phyloP scores from a whole-genome alignment of 2,888 invertebrate genomes.

The Synanthedon myopaeformis region DNA sequence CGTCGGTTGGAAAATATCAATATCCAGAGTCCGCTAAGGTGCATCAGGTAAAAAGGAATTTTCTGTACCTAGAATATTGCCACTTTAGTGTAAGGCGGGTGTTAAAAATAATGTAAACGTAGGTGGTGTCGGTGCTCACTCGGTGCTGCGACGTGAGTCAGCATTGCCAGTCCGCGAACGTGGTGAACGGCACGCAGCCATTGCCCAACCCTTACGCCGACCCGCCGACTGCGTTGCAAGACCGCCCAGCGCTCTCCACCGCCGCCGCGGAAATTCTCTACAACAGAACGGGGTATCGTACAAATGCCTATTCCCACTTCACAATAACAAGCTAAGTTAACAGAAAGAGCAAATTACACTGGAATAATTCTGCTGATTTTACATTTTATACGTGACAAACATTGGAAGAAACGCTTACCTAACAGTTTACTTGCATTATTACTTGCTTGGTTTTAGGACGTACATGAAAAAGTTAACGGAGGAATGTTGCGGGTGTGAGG shows the following conservation, averaged over 20 bases:
- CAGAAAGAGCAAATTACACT: too few relatives aligned
- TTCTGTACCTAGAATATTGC: background rate
- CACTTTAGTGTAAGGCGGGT: background rate
- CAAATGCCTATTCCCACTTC: too few relatives aligned
- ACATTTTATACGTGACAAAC: too few relatives aligned
- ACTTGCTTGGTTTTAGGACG: conserved; percentile 20
- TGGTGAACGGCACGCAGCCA: conserved; percentile 67
- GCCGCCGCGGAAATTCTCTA: conserved; percentile 87
- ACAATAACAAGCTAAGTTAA: too few relatives aligned
- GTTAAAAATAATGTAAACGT: background rate
- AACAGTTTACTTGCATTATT: too few relatives aligned
- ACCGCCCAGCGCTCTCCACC: conserved; percentile 36
- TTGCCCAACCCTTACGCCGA: conserved; percentile 79
- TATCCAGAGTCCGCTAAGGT: conserved; percentile 94
- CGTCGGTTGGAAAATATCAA: conserved; percentile 94
- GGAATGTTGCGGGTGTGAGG: conserved; percentile 92
- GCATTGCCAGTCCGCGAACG: conserved; percentile 70
- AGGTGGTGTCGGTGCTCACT: conserved; percentile 86
- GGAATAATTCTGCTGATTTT: too few relatives aligned
- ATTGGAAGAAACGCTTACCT: too few relatives aligned
- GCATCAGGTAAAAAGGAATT: conserved; percentile 76
- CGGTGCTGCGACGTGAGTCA: conserved; percentile 91
- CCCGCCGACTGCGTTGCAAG: conserved; percentile 62
- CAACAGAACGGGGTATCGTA: conserved; percentile 76
- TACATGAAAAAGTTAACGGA: conserved; percentile 96